Evolutionary conservation across 1,140 invertebrate species (phyloP).

Genomic region (Eueides isabella): DNA sequence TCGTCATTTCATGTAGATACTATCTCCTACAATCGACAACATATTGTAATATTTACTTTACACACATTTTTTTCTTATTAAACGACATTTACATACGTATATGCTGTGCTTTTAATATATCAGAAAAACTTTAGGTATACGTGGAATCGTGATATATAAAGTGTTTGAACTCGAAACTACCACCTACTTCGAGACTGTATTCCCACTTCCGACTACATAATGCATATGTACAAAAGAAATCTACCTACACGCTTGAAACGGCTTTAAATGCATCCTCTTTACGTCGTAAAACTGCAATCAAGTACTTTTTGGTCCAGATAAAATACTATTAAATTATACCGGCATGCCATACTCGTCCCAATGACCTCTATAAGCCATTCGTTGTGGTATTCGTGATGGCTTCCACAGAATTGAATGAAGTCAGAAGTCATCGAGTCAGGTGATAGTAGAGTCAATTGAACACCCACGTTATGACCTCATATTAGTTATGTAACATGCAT

Average conservation of each 20-base stretch:
- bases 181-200: background rate
- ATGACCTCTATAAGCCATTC: conserved; percentile 14
- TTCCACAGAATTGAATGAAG: conserved; percentile 25
- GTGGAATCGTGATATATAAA: no score
- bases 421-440: conserved; percentile 29
- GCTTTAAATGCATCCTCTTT: background rate
- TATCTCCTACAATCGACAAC: no score
- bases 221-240: background rate
- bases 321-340: conserved; percentile 14
- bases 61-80: no score
- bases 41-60: no score
- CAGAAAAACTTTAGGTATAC: no score
- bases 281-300: conserved; percentile 16
- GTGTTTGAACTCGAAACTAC: no score
- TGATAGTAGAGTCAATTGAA: conserved; percentile 36
- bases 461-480: conserved; percentile 37
- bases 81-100: no score
- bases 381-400: conserved; percentile 12
- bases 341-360: conserved; percentile 10
- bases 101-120: no score
- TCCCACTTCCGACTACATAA: background rate
- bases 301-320: conserved; percentile 15
- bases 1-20: no score
- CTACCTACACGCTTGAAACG: background rate
- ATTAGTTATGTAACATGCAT: conserved; percentile 25